Base-by-base conservation (phyloP, 2,888 invertebrate genomes). In the Chalcis sispes region DNA sequence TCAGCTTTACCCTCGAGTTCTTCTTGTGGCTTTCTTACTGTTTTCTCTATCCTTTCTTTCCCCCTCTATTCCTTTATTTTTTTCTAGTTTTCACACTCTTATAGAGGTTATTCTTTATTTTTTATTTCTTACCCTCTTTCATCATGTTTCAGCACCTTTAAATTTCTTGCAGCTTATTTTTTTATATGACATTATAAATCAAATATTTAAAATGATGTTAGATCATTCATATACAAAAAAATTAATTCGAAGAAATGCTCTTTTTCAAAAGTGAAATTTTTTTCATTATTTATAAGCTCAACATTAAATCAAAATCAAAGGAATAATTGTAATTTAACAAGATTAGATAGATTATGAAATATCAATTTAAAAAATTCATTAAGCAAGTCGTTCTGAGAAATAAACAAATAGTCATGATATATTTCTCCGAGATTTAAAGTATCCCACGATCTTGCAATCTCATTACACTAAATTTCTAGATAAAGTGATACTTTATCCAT, bases 101-200 rank as follows among this genome's bases (percentile, higher is more conserved):
- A 32, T 54, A 42, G n/a, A 23, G 40, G 52, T 52, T 61, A 61
- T 62, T 52, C 50, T 50, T n/a, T n/a, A 13, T 48, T 50, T 62
- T 61, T 40, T 52, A 32, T 65, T 36, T 46, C 29, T 13, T 15
- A 4, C 4, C 48, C 48, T 58, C 20, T 2, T 42, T 40, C 32
- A 15, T 3, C 54, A 8, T 10, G 23, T n/a, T 32, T 64, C 32
- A 46, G 5, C 23, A 23, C 27, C 15, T n/a, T n/a, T 42, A 2
- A 8, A 13, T 8, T 15, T 42, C 42, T 42, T 2, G 13, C 42
- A 15, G 32, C 42, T 42, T 42, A 8, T 42, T 7, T 42, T 42
- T 42, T 42, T 42, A 32, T 4, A 42, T 42, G 15, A 42, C n/a
- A n/a, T n/a, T n/a, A n/a, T n/a, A n/a, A n/a, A n/a, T n/a, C n/a